These are phyloP conservation scores for Mungos mungo DNA, from an alignment of 2,113 vertebrate genomes.

Conservation along the genomic window DNA sequence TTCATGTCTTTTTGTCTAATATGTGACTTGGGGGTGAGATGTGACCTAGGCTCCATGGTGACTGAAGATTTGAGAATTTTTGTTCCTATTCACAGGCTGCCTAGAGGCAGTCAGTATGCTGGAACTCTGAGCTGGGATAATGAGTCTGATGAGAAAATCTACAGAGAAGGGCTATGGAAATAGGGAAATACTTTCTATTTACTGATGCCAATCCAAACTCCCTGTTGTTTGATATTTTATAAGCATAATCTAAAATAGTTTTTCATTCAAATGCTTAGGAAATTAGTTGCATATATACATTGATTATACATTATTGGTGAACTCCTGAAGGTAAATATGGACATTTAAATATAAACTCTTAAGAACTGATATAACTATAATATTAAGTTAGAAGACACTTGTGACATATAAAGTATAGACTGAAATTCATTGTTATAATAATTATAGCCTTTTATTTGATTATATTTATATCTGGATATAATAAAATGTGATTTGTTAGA, in stretches of 20 bases:
- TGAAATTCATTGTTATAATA: conserved; percentile 5
- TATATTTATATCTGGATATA: neutral
- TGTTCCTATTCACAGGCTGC: neutral
- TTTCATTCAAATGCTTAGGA: conserved; percentile 9
- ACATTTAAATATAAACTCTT: neutral
- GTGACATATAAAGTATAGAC: neutral
- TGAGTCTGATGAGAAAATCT: neutral
- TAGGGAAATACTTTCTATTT: neutral
- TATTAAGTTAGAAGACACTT: conserved; percentile 15
- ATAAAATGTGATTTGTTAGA: conserved; percentile 12
- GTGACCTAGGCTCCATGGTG: neutral
- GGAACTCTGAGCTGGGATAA: neutral
- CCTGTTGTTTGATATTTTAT: neutral
- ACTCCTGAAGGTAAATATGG: neutral
- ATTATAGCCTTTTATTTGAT: neutral
- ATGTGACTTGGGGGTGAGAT: neutral
- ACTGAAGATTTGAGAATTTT: neutral
- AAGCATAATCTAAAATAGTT: neutral
- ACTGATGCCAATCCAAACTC: neutral
- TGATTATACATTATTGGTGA: neutral
- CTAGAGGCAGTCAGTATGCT: neutral
- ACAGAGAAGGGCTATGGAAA: neutral
- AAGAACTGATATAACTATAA: neutral
- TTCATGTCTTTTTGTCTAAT: neutral
- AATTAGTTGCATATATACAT: neutral